Conservation (phyloP, 2,888 invertebrate genomes). For the Diarsia brunnea region DNA sequence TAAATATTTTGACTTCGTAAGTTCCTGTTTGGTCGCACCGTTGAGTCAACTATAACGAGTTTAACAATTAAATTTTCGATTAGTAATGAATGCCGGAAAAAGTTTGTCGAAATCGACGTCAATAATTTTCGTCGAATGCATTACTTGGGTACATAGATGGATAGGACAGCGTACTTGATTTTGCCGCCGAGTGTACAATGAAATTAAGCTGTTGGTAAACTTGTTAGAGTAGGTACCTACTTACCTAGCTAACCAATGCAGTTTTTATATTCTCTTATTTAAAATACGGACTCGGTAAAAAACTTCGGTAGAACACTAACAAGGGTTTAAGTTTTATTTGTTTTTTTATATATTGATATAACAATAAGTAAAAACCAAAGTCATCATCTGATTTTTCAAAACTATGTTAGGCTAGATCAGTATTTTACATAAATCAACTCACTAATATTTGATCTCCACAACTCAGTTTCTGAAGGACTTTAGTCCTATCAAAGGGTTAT, state of each 20-base stretch:
- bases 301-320: neutral
- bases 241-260: neutral
- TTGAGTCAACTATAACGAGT: constrained; percentile 73
- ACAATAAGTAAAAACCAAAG: neutral
- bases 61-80: constrained; percentile 78
- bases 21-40: constrained; percentile 65
- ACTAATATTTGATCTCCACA: neutral
- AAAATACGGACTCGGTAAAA: neutral
- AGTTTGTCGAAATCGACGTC: constrained; percentile 68
- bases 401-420: too few species aligned
- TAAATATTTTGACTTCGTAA: constrained; percentile 48
- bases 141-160: constrained; percentile 37
- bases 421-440: neutral
- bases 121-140: constrained; percentile 64
- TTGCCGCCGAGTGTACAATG: constrained; percentile 51
- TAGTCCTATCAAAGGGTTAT: too few species aligned
- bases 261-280: neutral
- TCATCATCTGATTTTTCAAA: neutral
- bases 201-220: constrained; percentile 18
- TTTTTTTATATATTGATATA: neutral
- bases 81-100: constrained; percentile 67
- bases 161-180: constrained; percentile 60
- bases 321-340: neutral
- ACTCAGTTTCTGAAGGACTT: too few species aligned
- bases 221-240: neutral